Conservation (phyloP, 2,797 vertebrate genomes). For the Taeniopygia guttata region DNA sequence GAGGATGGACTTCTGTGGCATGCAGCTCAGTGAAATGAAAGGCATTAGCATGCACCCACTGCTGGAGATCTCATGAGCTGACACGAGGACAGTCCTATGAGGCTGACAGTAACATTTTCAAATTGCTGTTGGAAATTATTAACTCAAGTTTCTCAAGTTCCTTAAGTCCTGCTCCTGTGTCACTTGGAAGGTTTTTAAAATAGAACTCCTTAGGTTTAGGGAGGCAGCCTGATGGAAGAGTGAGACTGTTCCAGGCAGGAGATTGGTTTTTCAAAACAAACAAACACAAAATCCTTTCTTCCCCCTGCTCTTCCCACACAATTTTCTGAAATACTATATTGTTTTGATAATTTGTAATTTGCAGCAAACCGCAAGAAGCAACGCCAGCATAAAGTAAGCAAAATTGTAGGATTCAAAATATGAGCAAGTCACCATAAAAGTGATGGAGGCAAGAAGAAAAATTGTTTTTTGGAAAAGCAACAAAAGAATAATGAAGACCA, state of each 20-base stretch:
- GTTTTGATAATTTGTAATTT: conserved; percentile 27
- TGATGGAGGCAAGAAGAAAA: background rate
- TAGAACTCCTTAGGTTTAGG: background rate
- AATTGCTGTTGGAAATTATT: background rate
- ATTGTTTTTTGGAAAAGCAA: background rate
- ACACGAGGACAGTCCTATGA: background rate
- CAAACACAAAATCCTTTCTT: background rate
- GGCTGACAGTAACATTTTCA: background rate
- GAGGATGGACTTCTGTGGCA: background rate
- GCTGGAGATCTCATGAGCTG: background rate
- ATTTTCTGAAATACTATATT: conserved; percentile 24
- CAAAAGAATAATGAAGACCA: conserved; percentile 23
- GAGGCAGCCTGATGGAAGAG: background rate
- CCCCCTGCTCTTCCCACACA: background rate
- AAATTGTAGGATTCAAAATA: background rate
- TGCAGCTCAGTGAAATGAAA: background rate
- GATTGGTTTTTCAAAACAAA: background rate
- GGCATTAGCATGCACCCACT: background rate
- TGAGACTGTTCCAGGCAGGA: background rate
- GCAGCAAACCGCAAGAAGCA: background rate
- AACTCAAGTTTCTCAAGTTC: background rate
- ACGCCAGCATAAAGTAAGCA: conserved; percentile 7
- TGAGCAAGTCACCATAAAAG: background rate
- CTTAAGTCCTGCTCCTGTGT: background rate
- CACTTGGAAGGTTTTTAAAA: background rate